Base-by-base conservation (phyloP, 2,797 vertebrate genomes). In the Discoglossus pictus region DNA sequence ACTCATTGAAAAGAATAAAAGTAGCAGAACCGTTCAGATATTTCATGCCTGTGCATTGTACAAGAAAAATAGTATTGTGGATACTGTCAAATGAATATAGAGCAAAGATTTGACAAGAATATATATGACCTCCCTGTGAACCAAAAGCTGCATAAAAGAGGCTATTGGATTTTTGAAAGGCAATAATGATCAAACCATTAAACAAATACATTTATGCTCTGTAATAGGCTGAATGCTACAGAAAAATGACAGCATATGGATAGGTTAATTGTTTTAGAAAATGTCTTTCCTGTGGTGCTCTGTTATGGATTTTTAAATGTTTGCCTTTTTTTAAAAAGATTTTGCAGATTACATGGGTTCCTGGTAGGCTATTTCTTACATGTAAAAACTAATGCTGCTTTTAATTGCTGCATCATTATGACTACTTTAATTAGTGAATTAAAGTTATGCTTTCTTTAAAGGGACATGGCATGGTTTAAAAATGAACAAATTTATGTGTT, bases 131-230 rank as follows among this genome's bases (percentile, higher is more conserved):
- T 39, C 17, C 10, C 53, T 23, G 34, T 40, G 43, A 38, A 58
- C 31, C 43, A 23, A 31, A 3, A 10, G 21, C 34, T 6, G 43
- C 12, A 47, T 66, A 56, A 56, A 31, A 17, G 52, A 48, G 42
- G 2, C 34, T 4, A 56, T 38, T 25, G 53, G 44, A 27, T 50
- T 59, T 50, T 15, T 58, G 34, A 31, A 54, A 25, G 27, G 39
- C 24, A 65, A 48, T 66, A 48, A 66, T 42, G 20, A 67, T 42
- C n/a, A 47, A 21, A 50, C 51, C 44, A 27, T 58, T 66, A 66
- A 50, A 66, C 43, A 38, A 20, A 65, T 23, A 52, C 61, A 42
- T 27, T 54, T 25, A 7, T 12, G 7, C 61, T 23, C 44, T 21
- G 2, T 12, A 12, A 21, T 13, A 12, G 18, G 23, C 23, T 21